These are phyloP conservation scores for Agrilus planipennis DNA, from an alignment of 1,140 invertebrate genomes.

Conservation along the genomic window DNA sequence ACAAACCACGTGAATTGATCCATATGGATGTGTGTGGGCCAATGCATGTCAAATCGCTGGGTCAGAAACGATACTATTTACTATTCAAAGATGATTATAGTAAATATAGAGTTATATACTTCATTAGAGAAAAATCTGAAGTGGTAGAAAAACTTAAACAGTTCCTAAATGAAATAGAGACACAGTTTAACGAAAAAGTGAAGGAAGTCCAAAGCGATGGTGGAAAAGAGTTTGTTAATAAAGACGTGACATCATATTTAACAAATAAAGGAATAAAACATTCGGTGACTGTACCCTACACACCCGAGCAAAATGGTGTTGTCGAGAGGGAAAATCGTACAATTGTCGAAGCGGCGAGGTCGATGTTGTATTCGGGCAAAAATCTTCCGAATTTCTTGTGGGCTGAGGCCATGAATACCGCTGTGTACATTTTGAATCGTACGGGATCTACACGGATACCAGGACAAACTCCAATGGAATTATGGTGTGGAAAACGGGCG, in stretches of 20 bases:
- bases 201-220: conserved; percentile 5
- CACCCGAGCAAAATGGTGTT: conserved; percentile 16
- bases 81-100: conserved; percentile 30
- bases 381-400: conserved; percentile 21
- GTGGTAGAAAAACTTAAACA: conserved; percentile 2
- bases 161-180: conserved; percentile 1
- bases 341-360: conserved; percentile 28
- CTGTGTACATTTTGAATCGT: conserved; percentile 23
- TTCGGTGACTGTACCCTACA: too few relatives aligned
- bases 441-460: conserved; percentile 12
- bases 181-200: conserved; percentile 4
- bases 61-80: conserved; percentile 20
- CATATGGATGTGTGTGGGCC: conserved; percentile 18
- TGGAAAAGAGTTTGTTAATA: too few relatives aligned
- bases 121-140: conserved; percentile 6
- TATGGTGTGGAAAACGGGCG: conserved; percentile 15
- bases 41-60: conserved; percentile 10
- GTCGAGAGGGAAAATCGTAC: conserved; percentile 28
- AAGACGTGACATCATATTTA: too few relatives aligned
- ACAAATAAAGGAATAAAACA: too few relatives aligned
- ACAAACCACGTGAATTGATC: conserved; percentile 39
- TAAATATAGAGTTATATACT: conserved; percentile 20
- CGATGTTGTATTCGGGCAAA: conserved; percentile 18
- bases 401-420: conserved; percentile 27
- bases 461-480: conserved; percentile 19